These are phyloP conservation scores for Marasmarcha lunaedactyla DNA, from an alignment of 2,888 invertebrate genomes.

Conservation along the genomic window DNA sequence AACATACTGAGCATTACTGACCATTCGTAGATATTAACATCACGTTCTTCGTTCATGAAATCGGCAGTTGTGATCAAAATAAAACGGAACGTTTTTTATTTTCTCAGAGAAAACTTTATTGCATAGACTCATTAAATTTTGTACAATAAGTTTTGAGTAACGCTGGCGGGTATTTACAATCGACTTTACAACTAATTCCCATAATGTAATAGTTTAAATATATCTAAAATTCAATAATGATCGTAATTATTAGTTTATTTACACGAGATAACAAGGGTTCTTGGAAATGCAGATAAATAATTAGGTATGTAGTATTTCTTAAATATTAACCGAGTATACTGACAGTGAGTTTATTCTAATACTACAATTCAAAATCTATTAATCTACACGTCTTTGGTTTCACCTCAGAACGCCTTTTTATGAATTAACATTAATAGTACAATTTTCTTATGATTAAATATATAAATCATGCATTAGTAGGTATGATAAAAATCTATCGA, in stretches of 20 bases:
- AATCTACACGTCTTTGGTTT: slow-evolving; percentile 3
- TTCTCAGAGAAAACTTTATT: slow-evolving; percentile 61
- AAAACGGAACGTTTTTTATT: slow-evolving; percentile 16
- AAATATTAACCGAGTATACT: slow-evolving; percentile 21
- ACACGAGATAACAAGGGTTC: slow-evolving; percentile 41
- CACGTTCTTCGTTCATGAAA: too few relatives aligned
- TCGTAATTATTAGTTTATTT: slow-evolving; percentile 34
- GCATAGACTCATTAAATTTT: slow-evolving; percentile 64
- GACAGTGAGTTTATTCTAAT: slow-evolving; percentile 10
- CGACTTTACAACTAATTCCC: slow-evolving; percentile 8
- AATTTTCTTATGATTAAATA: too few relatives aligned
- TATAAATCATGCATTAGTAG: too few relatives aligned
- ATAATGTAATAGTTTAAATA: slow-evolving; percentile 35
- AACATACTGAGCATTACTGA: too few relatives aligned
- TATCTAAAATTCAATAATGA: slow-evolving; percentile 21
- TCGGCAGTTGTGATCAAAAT: slow-evolving; percentile 8
- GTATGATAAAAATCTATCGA: too few relatives aligned
- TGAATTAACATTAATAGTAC: too few relatives aligned
- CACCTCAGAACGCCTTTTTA: slow-evolving; percentile 1
- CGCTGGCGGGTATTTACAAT: slow-evolving; percentile 62
- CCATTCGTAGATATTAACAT: too few relatives aligned
- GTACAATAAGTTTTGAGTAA: slow-evolving; percentile 59
- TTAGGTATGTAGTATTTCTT: slow-evolving; percentile 7
- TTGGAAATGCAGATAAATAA: slow-evolving; percentile 22
- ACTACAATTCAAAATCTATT: slow-evolving; percentile 7